phyloP scores from a whole-genome alignment of 2,797 vertebrate species.

The Nothura maculosa region DNA sequence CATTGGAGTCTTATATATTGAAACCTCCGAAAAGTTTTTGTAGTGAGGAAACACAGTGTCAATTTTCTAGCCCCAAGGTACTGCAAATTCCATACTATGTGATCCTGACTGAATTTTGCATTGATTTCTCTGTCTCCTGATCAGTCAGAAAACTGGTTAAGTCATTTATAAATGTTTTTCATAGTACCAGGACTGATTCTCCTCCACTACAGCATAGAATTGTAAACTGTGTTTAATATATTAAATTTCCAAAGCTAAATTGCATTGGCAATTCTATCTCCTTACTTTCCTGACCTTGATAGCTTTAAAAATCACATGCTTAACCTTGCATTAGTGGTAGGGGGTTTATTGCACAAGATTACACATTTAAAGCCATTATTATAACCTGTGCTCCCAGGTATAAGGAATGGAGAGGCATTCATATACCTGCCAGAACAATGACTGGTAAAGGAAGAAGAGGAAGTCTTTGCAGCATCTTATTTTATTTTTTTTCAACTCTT shows the following conservation, averaged over 20 bases:
- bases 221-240: constrained; percentile 56
- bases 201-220: neutral
- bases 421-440: constrained; percentile 1
- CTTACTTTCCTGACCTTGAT: constrained; percentile 55
- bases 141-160: constrained; percentile 13
- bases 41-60: neutral
- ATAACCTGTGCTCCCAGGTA: constrained; percentile 28
- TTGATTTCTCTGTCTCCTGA: constrained; percentile 15
- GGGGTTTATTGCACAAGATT: constrained; percentile 52
- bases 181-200: constrained; percentile 18
- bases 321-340: constrained; percentile 61
- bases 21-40: neutral
- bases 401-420: constrained; percentile 22
- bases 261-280: constrained; percentile 42
- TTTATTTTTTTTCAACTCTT: neutral
- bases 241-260: constrained; percentile 47
- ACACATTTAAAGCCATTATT: constrained; percentile 58
- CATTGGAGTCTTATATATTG: neutral
- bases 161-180: constrained; percentile 45
- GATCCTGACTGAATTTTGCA: neutral
- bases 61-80: neutral
- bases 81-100: neutral
- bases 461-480: neutral
- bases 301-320: constrained; percentile 62
- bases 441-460: neutral